These are phyloP conservation scores for Leptinotarsa tumamoca DNA, from an alignment of 2,888 invertebrate genomes.

Conservation along the genomic window DNA sequence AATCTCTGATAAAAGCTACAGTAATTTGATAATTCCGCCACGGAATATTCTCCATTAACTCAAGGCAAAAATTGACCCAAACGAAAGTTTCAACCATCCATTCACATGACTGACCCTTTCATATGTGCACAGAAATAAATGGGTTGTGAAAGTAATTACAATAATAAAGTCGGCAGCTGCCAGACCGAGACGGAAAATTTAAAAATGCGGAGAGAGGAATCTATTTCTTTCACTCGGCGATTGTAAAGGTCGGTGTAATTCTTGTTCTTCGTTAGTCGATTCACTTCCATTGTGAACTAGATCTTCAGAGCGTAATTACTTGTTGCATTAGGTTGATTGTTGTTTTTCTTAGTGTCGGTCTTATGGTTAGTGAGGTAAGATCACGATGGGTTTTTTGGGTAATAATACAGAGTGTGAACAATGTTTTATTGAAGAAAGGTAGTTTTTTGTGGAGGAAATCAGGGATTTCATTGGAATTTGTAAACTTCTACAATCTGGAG, in stretches of 20 bases:
- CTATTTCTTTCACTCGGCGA: slow-evolving; percentile 30
- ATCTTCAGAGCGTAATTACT: neutral
- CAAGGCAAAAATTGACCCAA: neutral
- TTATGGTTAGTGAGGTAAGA: neutral
- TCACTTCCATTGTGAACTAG: slow-evolving; percentile 13
- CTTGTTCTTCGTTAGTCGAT: neutral
- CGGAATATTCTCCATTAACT: neutral
- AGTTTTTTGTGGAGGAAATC: no score
- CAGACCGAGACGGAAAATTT: slow-evolving; percentile 34
- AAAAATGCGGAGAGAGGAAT: slow-evolving; percentile 36
- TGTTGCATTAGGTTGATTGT: neutral
- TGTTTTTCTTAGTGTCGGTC: neutral
- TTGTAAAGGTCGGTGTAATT: slow-evolving; percentile 22
- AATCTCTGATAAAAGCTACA: no score
- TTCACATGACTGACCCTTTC: neutral
- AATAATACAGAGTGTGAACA: neutral
- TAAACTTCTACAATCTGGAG: no score
- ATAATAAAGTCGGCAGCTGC: slow-evolving; percentile 8
- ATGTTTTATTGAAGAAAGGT: no score
- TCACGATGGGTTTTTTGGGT: neutral
- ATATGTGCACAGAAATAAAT: slow-evolving; percentile 1
- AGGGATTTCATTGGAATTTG: no score
- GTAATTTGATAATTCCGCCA: no score
- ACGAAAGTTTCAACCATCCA: neutral
- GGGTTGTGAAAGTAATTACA: slow-evolving; percentile 11